These are phyloP conservation scores for Albula goreensis DNA, from an alignment of 2,113 vertebrate genomes.

Conservation along the genomic window DNA sequence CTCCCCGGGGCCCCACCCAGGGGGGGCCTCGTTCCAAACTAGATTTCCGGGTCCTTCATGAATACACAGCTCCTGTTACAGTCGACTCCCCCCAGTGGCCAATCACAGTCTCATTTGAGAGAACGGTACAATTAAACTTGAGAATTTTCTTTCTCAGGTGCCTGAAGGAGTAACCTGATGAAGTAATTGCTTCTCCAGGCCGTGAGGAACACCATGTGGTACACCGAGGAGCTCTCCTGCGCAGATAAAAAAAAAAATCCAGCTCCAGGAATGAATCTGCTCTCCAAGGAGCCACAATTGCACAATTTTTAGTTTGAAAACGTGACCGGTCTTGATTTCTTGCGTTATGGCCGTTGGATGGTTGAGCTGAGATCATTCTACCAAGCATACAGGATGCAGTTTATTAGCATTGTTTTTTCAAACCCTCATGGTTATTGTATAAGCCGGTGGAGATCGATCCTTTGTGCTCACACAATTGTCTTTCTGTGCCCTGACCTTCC, in stretches of 20 bases:
- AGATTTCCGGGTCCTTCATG: slow-evolving; percentile 20
- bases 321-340: neutral
- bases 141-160: slow-evolving; percentile 26
- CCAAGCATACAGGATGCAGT: neutral
- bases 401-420: slow-evolving; percentile 9
- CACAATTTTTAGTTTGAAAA: neutral
- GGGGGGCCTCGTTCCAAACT: neutral
- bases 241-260: neutral
- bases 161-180: slow-evolving; percentile 33
- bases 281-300: slow-evolving; percentile 1
- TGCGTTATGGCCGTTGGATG: neutral
- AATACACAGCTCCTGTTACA: slow-evolving; percentile 23
- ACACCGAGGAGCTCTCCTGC: neutral
- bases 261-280: neutral
- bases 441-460: neutral
- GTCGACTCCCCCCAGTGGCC: slow-evolving; percentile 6
- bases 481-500: neutral
- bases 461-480: neutral
- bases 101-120: slow-evolving; percentile 9
- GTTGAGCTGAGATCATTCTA: neutral
- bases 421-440: neutral
- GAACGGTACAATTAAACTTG: slow-evolving; percentile 30
- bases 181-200: slow-evolving; percentile 32
- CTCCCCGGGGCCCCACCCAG: neutral
- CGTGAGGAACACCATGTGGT: neutral